Evolutionary conservation across 92 coral and sea anemone species (phyloP).

Genomic region (Palythoa grandis): DNA sequence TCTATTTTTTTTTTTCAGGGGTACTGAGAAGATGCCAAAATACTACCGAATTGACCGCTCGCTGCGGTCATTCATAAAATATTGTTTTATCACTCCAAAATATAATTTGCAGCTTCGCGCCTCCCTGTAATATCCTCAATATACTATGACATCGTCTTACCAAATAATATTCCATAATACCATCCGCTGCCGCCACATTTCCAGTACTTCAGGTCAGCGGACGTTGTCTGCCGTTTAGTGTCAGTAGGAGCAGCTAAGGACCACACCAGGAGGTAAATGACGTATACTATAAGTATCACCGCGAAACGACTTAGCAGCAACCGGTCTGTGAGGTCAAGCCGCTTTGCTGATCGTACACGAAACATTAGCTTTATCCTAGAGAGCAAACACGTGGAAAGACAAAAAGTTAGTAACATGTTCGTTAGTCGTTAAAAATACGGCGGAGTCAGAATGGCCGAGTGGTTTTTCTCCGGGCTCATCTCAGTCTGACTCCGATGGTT

Average conservation of each 20-base stretch:
- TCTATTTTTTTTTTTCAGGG: no score
- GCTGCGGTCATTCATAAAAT: no score
- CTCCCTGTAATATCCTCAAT: no score
- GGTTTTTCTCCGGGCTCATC: no score
- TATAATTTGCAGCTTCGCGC: no score
- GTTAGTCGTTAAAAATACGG: no score
- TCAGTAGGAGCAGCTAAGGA: constrained; percentile 74
- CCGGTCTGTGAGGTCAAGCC: constrained; percentile 83
- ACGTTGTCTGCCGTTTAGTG: constrained; percentile 40
- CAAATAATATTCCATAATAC: constrained; percentile 37
- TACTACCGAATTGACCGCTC: no score
- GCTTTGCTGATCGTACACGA: constrained; percentile 85
- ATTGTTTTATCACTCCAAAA: no score
- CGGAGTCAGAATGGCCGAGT: no score
- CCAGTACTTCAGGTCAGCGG: constrained; percentile 55
- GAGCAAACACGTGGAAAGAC: neutral
- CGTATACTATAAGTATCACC: constrained; percentile 53
- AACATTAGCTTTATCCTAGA: constrained; percentile 77
- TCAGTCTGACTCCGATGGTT: no score
- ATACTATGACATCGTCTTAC: constrained; percentile 16
- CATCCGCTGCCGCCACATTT: constrained; percentile 56
- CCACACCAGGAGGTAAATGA: constrained; percentile 83
- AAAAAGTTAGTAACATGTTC: neutral
- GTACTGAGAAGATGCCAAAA: no score
- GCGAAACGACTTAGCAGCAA: constrained; percentile 71